phyloP scores from a whole-genome alignment of 1,140 invertebrate species.

The Drosophila azteca region DNA sequence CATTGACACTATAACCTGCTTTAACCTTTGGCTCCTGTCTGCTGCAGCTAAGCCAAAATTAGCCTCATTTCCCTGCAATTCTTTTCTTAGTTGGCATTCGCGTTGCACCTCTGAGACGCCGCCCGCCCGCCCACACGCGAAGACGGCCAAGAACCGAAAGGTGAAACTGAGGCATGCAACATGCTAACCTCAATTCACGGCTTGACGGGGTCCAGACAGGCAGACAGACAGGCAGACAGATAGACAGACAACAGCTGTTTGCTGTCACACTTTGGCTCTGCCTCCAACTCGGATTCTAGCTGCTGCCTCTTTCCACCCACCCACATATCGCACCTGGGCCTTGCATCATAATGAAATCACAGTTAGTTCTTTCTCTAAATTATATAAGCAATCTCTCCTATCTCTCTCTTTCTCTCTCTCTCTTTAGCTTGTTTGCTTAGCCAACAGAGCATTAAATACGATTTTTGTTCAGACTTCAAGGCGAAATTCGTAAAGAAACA shows the following conservation, averaged over 20 bases:
- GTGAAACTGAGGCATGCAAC: slow-evolving; percentile 46
- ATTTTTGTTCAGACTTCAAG: slow-evolving; percentile 48
- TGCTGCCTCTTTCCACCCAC: no score
- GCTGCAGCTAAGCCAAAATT: slow-evolving; percentile 7
- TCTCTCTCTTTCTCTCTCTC: background rate
- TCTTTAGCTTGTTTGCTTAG: background rate
- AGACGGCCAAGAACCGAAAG: slow-evolving; percentile 32
- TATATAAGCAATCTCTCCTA: slow-evolving; percentile 19
- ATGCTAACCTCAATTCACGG: slow-evolving; percentile 68
- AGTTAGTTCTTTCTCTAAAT: slow-evolving; percentile 15
- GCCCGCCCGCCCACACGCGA: slow-evolving; percentile 28
- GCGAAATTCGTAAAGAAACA: slow-evolving; percentile 23
- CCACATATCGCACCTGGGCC: no score
- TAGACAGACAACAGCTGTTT: slow-evolving; percentile 67
- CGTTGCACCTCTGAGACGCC: slow-evolving; percentile 39
- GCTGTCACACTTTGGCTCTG: slow-evolving; percentile 59
- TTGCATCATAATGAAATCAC: slow-evolving; percentile 30
- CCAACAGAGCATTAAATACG: slow-evolving; percentile 63
- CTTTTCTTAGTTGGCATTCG: slow-evolving; percentile 25
- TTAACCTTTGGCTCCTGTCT: no score
- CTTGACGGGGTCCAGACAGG: slow-evolving; percentile 7
- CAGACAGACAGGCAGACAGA: background rate
- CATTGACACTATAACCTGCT: no score
- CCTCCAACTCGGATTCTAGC: no score
- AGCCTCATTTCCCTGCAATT: slow-evolving; percentile 29